These are phyloP conservation scores for Dusona sp. DNA, from an alignment of 2,888 invertebrate genomes.

Conservation along the genomic window DNA sequence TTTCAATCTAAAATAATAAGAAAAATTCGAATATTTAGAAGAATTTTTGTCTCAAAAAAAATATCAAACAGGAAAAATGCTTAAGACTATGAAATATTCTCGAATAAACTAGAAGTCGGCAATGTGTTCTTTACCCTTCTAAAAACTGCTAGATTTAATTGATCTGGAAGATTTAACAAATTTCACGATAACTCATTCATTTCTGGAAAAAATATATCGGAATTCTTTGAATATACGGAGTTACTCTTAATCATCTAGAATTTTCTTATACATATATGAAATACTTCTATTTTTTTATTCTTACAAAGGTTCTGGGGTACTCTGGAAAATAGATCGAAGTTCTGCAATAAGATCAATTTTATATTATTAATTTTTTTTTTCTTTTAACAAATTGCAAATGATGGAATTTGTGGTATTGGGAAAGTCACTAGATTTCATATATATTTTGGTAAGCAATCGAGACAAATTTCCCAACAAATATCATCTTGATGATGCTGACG, in stretches of 20 bases:
- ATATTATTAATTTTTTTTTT: background rate
- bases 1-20: background rate
- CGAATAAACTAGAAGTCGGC: background rate
- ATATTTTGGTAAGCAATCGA: background rate
- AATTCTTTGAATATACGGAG: background rate
- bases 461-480: no score
- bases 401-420: background rate
- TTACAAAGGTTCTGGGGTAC: background rate
- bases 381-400: background rate
- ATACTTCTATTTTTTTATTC: no score
- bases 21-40: background rate
- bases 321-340: background rate
- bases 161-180: background rate
- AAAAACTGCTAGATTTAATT: background rate
- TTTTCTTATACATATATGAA: background rate
- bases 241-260: background rate
- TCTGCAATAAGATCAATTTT: background rate
- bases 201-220: background rate
- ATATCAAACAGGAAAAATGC: background rate
- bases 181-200: background rate
- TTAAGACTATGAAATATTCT: background rate
- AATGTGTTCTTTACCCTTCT: background rate
- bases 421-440: background rate
- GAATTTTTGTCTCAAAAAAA: background rate
- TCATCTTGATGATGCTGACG: conserved; percentile 21